Conservation (phyloP, 2,797 vertebrate species). For the Salarias fasciatus region DNA sequence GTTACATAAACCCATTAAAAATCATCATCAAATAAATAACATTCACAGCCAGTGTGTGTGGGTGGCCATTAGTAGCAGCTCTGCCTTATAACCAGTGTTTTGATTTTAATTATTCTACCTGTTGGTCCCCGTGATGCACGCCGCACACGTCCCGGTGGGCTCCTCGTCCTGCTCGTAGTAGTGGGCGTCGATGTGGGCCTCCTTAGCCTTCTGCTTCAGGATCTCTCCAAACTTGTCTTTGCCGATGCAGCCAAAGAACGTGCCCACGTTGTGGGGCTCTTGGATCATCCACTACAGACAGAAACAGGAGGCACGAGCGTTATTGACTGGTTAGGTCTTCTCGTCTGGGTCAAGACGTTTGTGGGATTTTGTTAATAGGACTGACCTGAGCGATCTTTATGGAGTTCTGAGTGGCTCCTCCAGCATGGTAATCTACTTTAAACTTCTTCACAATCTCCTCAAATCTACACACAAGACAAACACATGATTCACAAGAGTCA, state of each 20-base stretch:
- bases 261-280: slow-evolving; percentile 90
- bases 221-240: slow-evolving; percentile 95
- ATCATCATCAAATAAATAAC: too few species aligned
- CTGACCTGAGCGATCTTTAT: slow-evolving; percentile 99
- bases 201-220: slow-evolving; percentile 92
- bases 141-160: slow-evolving; percentile 95
- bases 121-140: slow-evolving; percentile 95
- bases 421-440: slow-evolving; percentile 96
- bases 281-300: slow-evolving; percentile 97
- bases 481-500: too few species aligned
- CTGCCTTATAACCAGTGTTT: background rate
- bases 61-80: too few species aligned
- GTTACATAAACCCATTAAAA: too few species aligned
- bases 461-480: slow-evolving; percentile 83
- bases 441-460: slow-evolving; percentile 97
- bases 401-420: slow-evolving; percentile 97
- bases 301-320: slow-evolving; percentile 14
- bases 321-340: background rate
- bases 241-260: slow-evolving; percentile 98
- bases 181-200: slow-evolving; percentile 92
- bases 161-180: slow-evolving; percentile 95
- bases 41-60: too few species aligned
- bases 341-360: too few species aligned
- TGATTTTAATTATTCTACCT: slow-evolving; percentile 83
- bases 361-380: slow-evolving; percentile 13